Base-by-base conservation (phyloP, 2,113 vertebrate genomes). In the Tyrannus savana region DNA sequence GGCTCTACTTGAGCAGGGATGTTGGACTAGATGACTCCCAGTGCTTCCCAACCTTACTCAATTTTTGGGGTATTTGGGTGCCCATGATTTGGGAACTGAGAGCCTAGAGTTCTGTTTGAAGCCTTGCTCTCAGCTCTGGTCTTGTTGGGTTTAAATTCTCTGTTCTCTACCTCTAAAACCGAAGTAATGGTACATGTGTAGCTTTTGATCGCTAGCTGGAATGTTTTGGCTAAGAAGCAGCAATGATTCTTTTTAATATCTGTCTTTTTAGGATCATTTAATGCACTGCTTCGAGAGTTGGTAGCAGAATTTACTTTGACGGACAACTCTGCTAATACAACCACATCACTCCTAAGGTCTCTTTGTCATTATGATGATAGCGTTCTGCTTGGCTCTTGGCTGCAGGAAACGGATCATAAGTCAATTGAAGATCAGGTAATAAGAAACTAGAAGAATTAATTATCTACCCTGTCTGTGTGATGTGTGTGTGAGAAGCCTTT, bases 351-450 rank as follows among this genome's bases (percentile, higher is more conserved):
- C 85, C 98, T 99, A 80, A 98, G 99, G 59, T 99, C 99, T 10
- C 98, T 99, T 58, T 99, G 99, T 97, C 99, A 99, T 95, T 99
- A 99, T 89, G 99, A 99, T 64, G 99, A 99, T 78, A 99, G 99
- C 46, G 99, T 99, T 95, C 99, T 99, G 86, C 99, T 99, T 91
- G 99, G 99, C n/a, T 99, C 99, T 23, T 99, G 99, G 99, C 98
- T 99, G 50, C 99, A 99, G 95, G 99, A 99, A 97, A 99, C 99
- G 0, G 99, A 99, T 96, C 99, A 99, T 97, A 99, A 99, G 89
- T 99, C 99, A 80, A 99, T 99, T 82, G 99, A 99, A 96, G 99
- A 99, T 96, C 99, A 99, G 98, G 99, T 99, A 97, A 93, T 60
- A 84, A 55, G 91, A 41, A 33, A 0, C 5, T 33, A 14, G 30